These are phyloP conservation scores for Euwallacea similis DNA, from an alignment of 1,140 invertebrate genomes.

Conservation along the genomic window DNA sequence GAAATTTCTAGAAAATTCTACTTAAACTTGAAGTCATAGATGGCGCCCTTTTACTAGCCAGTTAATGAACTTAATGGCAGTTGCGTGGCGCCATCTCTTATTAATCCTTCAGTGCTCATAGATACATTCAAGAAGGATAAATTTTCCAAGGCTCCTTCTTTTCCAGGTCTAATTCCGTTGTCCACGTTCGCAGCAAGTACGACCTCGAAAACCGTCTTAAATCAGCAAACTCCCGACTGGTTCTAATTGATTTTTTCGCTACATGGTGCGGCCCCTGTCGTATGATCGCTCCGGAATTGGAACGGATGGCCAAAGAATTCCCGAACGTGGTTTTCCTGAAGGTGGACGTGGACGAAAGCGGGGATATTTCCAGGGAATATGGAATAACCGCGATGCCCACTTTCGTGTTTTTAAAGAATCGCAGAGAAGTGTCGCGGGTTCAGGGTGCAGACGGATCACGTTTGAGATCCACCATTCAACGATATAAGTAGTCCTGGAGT, in stretches of 20 bases:
- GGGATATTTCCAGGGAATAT: constrained; percentile 33
- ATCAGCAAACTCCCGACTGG: constrained; percentile 76
- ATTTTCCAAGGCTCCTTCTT: not conserved
- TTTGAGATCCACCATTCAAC: constrained; percentile 30
- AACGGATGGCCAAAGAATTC: constrained; percentile 62
- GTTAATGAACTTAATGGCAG: too few species aligned
- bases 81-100: too few species aligned
- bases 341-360: constrained; percentile 38
- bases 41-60: too few species aligned
- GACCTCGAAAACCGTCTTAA: constrained; percentile 72
- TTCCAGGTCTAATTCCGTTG: constrained; percentile 24
- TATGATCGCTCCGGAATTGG: constrained; percentile 79
- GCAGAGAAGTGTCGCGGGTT: constrained; percentile 21
- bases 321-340: constrained; percentile 50
- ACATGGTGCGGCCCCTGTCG: constrained; percentile 91
- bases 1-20: too few species aligned
- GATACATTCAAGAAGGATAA: too few species aligned
- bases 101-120: too few species aligned
- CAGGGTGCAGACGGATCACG: constrained; percentile 30
- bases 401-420: constrained; percentile 36
- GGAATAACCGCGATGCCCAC: constrained; percentile 34
- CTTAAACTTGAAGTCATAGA: too few species aligned
- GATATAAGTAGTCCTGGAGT: constrained; percentile 24
- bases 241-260: constrained; percentile 82
- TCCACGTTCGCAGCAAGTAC: constrained; percentile 35